Conservation (phyloP, 2,113 vertebrate species). For the Bombycilla garrulus region DNA sequence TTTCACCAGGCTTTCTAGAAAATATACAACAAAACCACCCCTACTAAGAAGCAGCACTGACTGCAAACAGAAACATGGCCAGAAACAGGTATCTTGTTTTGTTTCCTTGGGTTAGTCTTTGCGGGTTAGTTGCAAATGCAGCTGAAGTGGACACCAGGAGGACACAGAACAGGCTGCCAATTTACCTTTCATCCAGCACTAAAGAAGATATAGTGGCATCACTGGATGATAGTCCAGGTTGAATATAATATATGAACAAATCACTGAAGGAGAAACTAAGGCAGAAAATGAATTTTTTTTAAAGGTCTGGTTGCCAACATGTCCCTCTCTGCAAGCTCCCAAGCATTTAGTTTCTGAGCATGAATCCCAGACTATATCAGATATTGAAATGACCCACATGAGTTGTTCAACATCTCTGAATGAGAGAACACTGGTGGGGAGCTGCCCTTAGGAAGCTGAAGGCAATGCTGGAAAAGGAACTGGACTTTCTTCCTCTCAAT, state of each 20-base stretch:
- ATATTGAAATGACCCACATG: not conserved
- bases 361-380: rapidly evolving
- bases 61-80: not conserved
- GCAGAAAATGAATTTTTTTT: not conserved
- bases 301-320: not conserved
- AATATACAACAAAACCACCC: not conserved
- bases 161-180: not conserved
- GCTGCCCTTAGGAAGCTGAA: not conserved
- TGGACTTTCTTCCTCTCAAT: not conserved
- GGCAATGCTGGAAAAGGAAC: not conserved
- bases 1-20: not conserved
- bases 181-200: not conserved
- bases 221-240: not conserved
- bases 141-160: not conserved
- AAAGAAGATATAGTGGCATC: not conserved
- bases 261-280: not conserved
- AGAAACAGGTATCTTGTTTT: not conserved
- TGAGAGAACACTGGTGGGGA: not conserved
- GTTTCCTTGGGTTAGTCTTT: not conserved
- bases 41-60: not conserved
- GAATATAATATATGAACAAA: not conserved
- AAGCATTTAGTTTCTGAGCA: not conserved
- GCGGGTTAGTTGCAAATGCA: not conserved
- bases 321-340: not conserved
- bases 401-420: not conserved